Conservation (phyloP, 2,797 vertebrate species). For the Pseudotriccus pelzelni region DNA sequence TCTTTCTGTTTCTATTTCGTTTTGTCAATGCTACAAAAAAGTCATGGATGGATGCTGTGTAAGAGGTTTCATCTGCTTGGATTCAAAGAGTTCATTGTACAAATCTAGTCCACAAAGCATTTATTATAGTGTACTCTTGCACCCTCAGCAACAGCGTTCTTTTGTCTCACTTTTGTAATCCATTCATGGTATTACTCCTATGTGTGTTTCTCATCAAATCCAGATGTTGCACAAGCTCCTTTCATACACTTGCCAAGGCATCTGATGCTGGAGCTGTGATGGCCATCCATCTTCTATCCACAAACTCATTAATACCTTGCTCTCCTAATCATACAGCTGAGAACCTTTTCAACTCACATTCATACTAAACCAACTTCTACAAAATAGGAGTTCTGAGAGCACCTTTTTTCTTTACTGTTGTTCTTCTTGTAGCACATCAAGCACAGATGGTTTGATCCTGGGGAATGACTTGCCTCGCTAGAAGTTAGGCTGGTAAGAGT, state of each 20-base stretch:
- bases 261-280: not conserved
- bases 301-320: not conserved
- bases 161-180: not conserved
- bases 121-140: not conserved
- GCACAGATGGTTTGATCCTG: accelerated
- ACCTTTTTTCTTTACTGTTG: not conserved
- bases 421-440: not conserved
- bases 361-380: not conserved
- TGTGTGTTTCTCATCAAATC: not conserved
- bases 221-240: not conserved
- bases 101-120: not conserved
- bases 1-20: not conserved
- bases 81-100: not conserved
- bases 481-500: not conserved
- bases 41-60: not conserved
- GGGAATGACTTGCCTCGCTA: not conserved
- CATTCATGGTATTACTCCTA: not conserved
- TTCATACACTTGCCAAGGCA: not conserved
- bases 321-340: not conserved
- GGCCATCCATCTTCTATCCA: not conserved
- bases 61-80: not conserved
- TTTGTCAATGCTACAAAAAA: not conserved
- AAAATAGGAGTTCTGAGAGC: not conserved
- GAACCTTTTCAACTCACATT: not conserved
- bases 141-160: not conserved